Conservation (phyloP, 2,113 vertebrate genomes). For the Cryptomyrus ogoouensis region DNA sequence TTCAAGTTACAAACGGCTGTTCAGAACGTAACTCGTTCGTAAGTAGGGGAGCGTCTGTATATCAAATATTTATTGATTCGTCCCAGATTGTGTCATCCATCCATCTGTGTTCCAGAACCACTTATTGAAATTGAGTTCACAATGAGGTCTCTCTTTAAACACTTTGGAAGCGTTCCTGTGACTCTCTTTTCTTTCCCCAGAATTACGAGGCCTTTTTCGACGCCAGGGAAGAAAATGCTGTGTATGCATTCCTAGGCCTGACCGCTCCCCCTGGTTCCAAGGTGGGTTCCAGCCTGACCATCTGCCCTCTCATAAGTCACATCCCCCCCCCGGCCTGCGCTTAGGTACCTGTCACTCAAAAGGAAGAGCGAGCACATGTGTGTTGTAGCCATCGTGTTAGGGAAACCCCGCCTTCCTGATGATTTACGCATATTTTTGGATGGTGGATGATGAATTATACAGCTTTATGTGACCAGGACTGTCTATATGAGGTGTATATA, state of each 20-base stretch:
- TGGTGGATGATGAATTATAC: background rate
- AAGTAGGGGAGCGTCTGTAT: background rate
- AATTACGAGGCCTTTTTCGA: slow-evolving; percentile 93
- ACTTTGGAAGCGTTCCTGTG: background rate
- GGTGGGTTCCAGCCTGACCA: slow-evolving; percentile 52
- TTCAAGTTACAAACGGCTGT: too few relatives aligned
- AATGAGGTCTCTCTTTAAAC: too few relatives aligned
- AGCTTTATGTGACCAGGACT: background rate
- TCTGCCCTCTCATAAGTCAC: background rate
- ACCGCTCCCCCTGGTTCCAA: slow-evolving; percentile 91
- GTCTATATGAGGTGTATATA: background rate
- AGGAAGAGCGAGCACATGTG: background rate
- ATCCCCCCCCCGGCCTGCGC: background rate
- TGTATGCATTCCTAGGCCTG: slow-evolving; percentile 89
- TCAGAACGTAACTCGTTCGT: too few relatives aligned
- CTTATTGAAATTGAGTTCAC: background rate
- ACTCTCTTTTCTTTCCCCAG: slow-evolving; percentile 45
- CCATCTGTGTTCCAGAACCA: background rate
- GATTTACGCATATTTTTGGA: background rate
- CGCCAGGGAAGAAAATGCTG: slow-evolving; percentile 88
- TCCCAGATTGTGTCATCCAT: background rate
- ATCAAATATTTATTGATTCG: background rate
- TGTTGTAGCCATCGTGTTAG: background rate
- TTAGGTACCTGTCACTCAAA: background rate
- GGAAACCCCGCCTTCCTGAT: background rate